phyloP scores from a whole-genome alignment of 2,113 vertebrate genomes.

The Python bivittatus region DNA sequence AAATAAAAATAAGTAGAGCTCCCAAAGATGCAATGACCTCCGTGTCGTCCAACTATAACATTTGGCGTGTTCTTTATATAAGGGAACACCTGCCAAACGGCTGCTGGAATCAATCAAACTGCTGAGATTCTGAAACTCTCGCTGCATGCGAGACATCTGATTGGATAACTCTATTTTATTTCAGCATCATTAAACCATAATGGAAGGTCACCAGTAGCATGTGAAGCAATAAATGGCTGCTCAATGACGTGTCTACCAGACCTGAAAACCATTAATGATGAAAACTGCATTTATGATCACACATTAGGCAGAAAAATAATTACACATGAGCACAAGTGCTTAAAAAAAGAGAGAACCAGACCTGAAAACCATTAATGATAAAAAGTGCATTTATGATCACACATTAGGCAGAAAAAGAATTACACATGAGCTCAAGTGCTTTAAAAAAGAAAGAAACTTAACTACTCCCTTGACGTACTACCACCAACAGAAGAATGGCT shows the following conservation, averaged over 20 bases:
- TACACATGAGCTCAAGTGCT: constrained; percentile 18
- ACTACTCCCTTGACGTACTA: background rate
- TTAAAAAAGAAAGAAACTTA: constrained; percentile 20
- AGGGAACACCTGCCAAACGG: background rate
- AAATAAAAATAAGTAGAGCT: background rate
- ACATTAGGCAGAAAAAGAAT: constrained; percentile 22
- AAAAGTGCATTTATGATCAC: background rate
- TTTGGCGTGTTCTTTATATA: constrained; percentile 2
- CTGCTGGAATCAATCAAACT: constrained; percentile 1
- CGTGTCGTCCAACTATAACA: background rate
- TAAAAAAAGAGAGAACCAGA: background rate
- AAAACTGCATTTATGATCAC: background rate
- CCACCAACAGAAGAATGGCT: background rate
- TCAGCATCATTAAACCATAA: constrained; percentile 48
- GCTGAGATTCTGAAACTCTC: constrained; percentile 11
- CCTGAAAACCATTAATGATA: constrained; percentile 33
- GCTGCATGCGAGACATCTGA: constrained; percentile 18
- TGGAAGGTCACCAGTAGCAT: background rate
- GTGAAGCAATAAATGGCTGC: constrained; percentile 5
- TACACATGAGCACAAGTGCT: constrained; percentile 22
- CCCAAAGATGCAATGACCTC: background rate
- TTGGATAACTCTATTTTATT: constrained; percentile 23
- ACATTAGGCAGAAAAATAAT: constrained; percentile 24
- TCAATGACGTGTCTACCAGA: constrained; percentile 19
- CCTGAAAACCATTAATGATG: constrained; percentile 36